Conservation (phyloP, 2,113 vertebrate species). For the Micronycteris hirsuta region DNA sequence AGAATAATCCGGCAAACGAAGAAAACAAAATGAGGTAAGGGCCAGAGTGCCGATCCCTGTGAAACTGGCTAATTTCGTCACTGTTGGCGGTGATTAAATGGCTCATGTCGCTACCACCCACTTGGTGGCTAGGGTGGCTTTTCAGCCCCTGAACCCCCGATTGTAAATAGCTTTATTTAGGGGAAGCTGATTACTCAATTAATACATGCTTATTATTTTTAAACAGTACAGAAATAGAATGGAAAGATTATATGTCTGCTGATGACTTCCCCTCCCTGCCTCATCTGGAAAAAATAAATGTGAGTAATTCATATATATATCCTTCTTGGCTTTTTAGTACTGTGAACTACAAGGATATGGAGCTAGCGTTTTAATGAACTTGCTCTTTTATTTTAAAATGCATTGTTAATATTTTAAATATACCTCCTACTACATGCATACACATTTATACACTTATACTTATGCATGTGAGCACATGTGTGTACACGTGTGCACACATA, state of each 20-base stretch:
- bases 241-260: not conserved
- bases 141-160: not conserved
- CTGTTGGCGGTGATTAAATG: not conserved
- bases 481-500: not conserved
- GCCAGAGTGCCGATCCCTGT: not conserved
- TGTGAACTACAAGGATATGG: not conserved
- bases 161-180: not conserved
- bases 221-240: not conserved
- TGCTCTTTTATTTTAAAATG: not conserved
- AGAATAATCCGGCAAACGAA: conserved; percentile 41
- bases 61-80: not conserved
- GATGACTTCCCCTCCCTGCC: not conserved
- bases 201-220: not conserved
- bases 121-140: fast-evolving
- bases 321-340: not conserved
- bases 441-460: not conserved
- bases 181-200: not conserved
- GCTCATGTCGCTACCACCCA: not conserved
- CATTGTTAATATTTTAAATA: not conserved
- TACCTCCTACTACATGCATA: not conserved
- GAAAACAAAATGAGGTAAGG: not conserved
- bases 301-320: not conserved
- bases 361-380: not conserved
- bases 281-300: not conserved
- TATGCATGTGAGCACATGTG: not conserved